Evolutionary conservation across 2,888 invertebrate species (phyloP), one percentile per base, ranked within the genome.

Genomic region (Laothoe populi): DNA sequence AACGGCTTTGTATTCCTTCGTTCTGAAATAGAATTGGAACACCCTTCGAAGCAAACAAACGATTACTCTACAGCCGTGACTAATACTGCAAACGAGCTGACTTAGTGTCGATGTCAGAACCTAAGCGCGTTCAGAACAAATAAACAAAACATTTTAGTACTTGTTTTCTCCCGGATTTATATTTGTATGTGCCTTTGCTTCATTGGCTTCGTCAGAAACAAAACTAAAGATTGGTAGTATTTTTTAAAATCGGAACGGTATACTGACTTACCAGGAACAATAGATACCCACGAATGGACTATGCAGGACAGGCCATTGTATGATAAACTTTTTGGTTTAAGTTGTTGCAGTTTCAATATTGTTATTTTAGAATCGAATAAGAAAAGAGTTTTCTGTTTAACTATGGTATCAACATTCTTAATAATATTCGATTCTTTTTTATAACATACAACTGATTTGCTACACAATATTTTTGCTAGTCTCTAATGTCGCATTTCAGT

Each of bases 1-100:
- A 53, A 31, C 49, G 16, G 24, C 48, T 48, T 53, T 53, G 53
- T 53, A 53, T 35, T 53, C 35, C 35, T 53, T 53, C 53, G 44
- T 19, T 44, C 31, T 53, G 31, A 53, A 53, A 53, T 53, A 53
- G 53, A 53, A 53, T 53, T 53, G 53, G 53, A 53, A 53, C 53
- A 53, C 53, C 53, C 53, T 31, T 35, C 53, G 53, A 53, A 21
- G 53, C 53, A 53, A 53, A 53, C 53, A 53, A 19, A 53, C 53
- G 31, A 53, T 19, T 21, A 21, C 5, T 13, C 21, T 4, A 11
- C 11, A 35, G 53, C 31, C 53, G 53, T 53, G 53, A 53, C 53
- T 53, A 53, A 53, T 53, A 19, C 31, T 35, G 53, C 53, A 19
- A 53, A 53, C 53, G 53, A 53, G 53, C 31, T 53, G 53, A 53